Conservation (phyloP, 2,797 vertebrate species). For the Pseudomugil gertrudae region DNA sequence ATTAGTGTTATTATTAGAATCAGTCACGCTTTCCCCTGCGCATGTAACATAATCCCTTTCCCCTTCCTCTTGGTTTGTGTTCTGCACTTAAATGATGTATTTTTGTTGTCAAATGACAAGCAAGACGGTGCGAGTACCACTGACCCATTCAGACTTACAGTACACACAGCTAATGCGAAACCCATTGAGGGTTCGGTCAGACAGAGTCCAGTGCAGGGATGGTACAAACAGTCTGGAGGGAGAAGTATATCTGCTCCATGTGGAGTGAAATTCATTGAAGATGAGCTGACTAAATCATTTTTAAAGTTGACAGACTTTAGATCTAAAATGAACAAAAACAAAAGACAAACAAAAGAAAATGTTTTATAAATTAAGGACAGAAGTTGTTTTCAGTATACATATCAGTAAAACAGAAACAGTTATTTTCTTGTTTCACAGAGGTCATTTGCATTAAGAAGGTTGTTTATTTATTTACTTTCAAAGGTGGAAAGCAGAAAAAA, state of each 20-base stretch:
- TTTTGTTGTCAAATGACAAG: constrained; percentile 78
- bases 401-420: neutral
- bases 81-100: constrained; percentile 71
- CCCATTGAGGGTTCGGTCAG: constrained; percentile 65
- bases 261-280: constrained; percentile 25
- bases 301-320: neutral
- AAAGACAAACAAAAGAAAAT: neutral
- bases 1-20: constrained; percentile 77
- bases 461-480: neutral
- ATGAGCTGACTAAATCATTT: neutral
- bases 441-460: neutral
- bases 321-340: neutral
- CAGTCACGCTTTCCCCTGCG: constrained; percentile 55
- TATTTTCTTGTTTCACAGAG: neutral
- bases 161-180: constrained; percentile 58
- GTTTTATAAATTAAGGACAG: no score
- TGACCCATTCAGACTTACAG: constrained; percentile 58
- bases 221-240: constrained; percentile 28
- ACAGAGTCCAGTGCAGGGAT: constrained; percentile 52
- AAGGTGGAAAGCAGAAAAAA: neutral
- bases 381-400: no score
- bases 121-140: constrained; percentile 34
- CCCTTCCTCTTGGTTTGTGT: constrained; percentile 64
- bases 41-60: constrained; percentile 65
- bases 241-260: neutral